phyloP scores from a whole-genome alignment of 2,888 invertebrate genomes.

The Agrotis exclamationis region DNA sequence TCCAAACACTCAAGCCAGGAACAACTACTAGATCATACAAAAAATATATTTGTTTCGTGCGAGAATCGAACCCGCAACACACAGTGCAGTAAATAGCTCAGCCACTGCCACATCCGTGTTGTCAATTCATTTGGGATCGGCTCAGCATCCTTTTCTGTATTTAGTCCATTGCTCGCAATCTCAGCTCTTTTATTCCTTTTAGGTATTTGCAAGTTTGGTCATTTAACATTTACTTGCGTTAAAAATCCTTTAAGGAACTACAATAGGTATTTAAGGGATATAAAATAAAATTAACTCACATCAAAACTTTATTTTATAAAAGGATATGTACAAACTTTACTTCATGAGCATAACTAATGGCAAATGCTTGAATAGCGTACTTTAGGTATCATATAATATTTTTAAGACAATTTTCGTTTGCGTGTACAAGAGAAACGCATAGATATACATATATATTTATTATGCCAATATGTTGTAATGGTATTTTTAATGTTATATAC shows the following conservation, averaged over 20 bases:
- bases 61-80: no score
- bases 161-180: no score
- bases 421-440: slow-evolving; percentile 76
- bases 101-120: no score
- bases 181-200: not conserved
- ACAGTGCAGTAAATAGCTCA: no score
- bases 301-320: slow-evolving; percentile 71
- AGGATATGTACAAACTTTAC: slow-evolving; percentile 73
- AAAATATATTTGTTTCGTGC: no score
- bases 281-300: slow-evolving; percentile 51
- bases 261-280: not conserved
- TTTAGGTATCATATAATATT: slow-evolving; percentile 22
- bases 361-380: slow-evolving; percentile 40
- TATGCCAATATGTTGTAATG: slow-evolving; percentile 22
- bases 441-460: slow-evolving; percentile 16
- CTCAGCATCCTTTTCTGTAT: no score
- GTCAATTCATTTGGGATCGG: no score
- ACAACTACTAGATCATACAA: no score
- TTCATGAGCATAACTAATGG: slow-evolving; percentile 59
- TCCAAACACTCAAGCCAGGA: not conserved
- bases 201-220: not conserved
- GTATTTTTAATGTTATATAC: slow-evolving; percentile 27
- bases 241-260: not conserved
- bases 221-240: no score
- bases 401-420: slow-evolving; percentile 24